phyloP scores from a whole-genome alignment of 2,113 vertebrate genomes.

The Rhea pennata region DNA sequence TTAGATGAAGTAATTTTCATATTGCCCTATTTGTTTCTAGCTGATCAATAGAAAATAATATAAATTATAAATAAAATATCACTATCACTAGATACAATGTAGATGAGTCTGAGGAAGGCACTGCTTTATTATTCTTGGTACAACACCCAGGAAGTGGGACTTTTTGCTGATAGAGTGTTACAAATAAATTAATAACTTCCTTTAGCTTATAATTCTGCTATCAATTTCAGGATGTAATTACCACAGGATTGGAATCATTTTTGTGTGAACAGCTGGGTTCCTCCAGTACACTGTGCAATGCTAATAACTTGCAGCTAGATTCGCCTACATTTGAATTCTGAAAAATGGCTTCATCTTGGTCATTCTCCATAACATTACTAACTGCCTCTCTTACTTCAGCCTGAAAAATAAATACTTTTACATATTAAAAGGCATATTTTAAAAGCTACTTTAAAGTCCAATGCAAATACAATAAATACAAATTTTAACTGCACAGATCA shows the following conservation, averaged over 20 bases:
- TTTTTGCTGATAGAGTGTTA: neutral
- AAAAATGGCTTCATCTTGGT: constrained; percentile 17
- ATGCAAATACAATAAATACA: neutral
- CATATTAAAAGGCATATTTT: neutral
- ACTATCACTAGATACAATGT: neutral
- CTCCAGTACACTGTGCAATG: neutral
- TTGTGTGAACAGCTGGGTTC: constrained; percentile 25
- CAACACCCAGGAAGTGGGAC: neutral
- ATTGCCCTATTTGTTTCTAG: neutral
- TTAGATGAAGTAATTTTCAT: neutral
- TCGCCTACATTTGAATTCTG: neutral
- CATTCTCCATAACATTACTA: neutral
- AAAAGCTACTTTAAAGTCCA: neutral
- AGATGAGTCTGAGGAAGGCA: neutral
- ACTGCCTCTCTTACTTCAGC: constrained; percentile 48
- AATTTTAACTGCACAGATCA: neutral
- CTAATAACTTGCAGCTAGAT: constrained; percentile 35
- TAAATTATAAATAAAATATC: neutral
- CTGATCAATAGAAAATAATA: neutral
- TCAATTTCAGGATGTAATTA: constrained; percentile 17
- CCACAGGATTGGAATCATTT: constrained; percentile 53
- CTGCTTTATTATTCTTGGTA: neutral
- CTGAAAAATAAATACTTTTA: constrained; percentile 18
- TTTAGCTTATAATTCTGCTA: neutral
- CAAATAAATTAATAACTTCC: neutral